phyloP scores from a whole-genome alignment of 2,888 invertebrate genomes.

The Leucophenga maculata region DNA sequence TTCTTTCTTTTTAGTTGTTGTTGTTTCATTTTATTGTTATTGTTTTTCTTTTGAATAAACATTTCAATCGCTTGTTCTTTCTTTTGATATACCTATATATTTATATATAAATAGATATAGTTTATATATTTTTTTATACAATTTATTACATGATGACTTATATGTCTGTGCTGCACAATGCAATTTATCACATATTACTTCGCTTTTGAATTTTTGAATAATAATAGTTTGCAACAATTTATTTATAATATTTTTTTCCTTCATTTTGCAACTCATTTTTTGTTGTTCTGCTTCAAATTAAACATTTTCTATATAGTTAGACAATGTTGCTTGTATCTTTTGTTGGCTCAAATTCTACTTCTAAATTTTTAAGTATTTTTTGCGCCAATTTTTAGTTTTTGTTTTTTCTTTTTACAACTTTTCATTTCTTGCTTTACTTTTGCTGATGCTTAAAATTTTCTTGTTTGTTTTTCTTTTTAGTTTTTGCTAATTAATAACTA shows the following conservation, averaged over 20 bases:
- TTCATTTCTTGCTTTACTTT: slow-evolving; percentile 22
- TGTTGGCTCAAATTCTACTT: slow-evolving; percentile 31
- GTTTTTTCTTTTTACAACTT: slow-evolving; percentile 30
- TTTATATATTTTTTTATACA: slow-evolving; percentile 48
- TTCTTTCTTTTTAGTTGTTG: background rate
- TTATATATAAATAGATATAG: slow-evolving; percentile 24
- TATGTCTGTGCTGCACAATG: slow-evolving; percentile 63
- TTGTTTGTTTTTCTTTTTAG: background rate
- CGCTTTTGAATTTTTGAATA: slow-evolving; percentile 32
- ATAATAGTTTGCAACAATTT: slow-evolving; percentile 37
- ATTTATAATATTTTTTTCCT: slow-evolving; percentile 23
- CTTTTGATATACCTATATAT: slow-evolving; percentile 16
- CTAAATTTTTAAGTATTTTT: slow-evolving; percentile 14
- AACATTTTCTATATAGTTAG: slow-evolving; percentile 48
- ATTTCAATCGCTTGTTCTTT: slow-evolving; percentile 36
- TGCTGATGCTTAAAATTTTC: background rate
- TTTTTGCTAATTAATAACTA: background rate
- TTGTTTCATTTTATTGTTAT: background rate
- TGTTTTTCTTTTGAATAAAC: slow-evolving; percentile 31
- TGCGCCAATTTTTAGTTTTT: slow-evolving; percentile 21
- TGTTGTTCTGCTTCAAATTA: slow-evolving; percentile 52
- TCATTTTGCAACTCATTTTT: slow-evolving; percentile 13
- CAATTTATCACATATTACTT: slow-evolving; percentile 67
- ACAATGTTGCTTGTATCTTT: slow-evolving; percentile 27
- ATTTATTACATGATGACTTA: slow-evolving; percentile 54